Base-by-base conservation (phyloP, 2,888 invertebrate species). In the Nasonovia ribisnigri region DNA sequence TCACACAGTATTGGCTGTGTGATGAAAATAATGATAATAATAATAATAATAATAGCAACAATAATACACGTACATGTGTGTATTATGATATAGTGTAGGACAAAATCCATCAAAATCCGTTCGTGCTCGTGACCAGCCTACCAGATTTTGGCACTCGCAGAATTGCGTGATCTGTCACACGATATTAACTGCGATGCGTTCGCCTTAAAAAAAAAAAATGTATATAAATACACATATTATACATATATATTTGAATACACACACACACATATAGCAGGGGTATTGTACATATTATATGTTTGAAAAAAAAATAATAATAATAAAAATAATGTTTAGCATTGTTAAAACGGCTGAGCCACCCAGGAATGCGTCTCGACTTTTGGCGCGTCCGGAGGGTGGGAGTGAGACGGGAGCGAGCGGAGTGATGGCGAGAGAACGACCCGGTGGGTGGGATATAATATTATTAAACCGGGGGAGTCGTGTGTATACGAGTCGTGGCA, bases 401-500 rank as follows among this genome's bases (percentile, higher is more conserved):
- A 42, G 90, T 26, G 43, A 46, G 36, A 90, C 29, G 13, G 46
- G 3, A 48, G 13, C 11, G 43, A 43, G n/a, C 26, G 46, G 29
- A 29, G 26, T 11, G 13, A 43, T 13, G 67, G 57, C 26, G 57
- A 26, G 57, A 60, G 60, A 24, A 29, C 36, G 51, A 46, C 90
- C 90, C 90, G 67, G 90, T 46, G 90, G 67, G 90, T 90, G 90
- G 90, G 43, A 77, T 90, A 57, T 42, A 77, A 77, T 36, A 42
- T 77, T 77, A 77, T 77, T n/a, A 48, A 48, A 51, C 87, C 87
- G 51, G 87, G 88, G 10, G 88, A 51, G n/a, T 36, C 16, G 88
- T 24, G 11, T 42, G 4, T n/a, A 11, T 26, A n/a, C 29, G 67
- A 11, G 84, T 43, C 84, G 43, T 43, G 46, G 86, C n/a, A 86